Evolutionary conservation across 2,888 invertebrate species (phyloP).

Genomic region (Ceraclea dissimilis): DNA sequence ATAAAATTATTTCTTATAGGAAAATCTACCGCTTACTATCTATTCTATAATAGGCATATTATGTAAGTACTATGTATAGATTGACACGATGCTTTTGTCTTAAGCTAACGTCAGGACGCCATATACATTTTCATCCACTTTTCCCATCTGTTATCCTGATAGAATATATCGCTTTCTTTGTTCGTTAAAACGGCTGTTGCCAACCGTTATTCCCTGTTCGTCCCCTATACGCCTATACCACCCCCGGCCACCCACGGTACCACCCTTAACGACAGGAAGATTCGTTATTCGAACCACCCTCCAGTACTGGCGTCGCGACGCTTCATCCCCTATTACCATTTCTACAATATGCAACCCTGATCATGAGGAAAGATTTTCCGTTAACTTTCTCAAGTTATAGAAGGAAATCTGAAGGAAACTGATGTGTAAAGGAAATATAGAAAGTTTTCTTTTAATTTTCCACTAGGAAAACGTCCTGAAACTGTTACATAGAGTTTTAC

Average conservation of each 20-base stretch:
- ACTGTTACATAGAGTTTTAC: too few species aligned
- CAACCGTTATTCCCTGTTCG: conserved; percentile 27
- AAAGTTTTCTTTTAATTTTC: neutral
- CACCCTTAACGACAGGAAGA: neutral
- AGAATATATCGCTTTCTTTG: conserved; percentile 25
- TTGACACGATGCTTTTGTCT: too few species aligned
- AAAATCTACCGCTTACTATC: too few species aligned
- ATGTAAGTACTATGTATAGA: too few species aligned
- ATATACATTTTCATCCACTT: conserved; percentile 9
- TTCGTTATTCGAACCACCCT: conserved; percentile 11
- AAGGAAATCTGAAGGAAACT: conserved; percentile 20
- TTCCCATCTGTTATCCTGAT: conserved; percentile 22
- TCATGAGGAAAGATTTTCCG: conserved; percentile 22
- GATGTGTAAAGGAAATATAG: neutral
- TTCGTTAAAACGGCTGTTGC: conserved; percentile 27
- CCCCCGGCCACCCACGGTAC: neutral
- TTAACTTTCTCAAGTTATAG: conserved; percentile 21
- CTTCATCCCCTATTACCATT: conserved; percentile 3
- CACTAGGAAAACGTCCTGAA: too few species aligned
- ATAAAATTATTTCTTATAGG: too few species aligned
- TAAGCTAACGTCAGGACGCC: conserved; percentile 33
- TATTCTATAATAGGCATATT: too few species aligned
- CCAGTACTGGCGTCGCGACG: neutral
- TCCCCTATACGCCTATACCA: conserved; percentile 25
- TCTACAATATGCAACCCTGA: conserved; percentile 16